Evolutionary conservation across 2,888 invertebrate genomes (phyloP).

Genomic region (Andrena fulva): DNA sequence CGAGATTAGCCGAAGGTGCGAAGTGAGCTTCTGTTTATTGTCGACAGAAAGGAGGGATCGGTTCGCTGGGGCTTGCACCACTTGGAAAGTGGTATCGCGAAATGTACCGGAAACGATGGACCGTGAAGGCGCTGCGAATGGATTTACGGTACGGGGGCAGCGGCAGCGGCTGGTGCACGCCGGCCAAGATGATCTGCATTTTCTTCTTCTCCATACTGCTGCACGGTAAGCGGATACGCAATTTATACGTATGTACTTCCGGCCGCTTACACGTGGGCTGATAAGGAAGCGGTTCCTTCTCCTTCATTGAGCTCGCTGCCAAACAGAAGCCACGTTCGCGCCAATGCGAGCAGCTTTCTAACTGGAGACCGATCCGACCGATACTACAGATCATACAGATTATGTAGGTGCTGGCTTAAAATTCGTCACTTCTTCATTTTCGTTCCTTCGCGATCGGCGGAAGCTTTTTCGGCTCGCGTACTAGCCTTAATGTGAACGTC

Average conservation of each 20-base stretch:
- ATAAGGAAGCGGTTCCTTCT: conserved; percentile 9
- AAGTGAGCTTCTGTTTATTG: conserved; percentile 53
- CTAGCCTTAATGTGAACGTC: too few species aligned
- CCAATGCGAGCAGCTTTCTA: neutral
- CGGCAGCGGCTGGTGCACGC: conserved; percentile 64
- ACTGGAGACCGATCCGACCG: neutral
- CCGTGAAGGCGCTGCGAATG: conserved; percentile 69
- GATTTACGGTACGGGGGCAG: conserved; percentile 70
- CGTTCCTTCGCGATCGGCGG: too few species aligned
- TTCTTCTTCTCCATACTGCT: conserved; percentile 75
- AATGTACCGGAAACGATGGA: conserved; percentile 79
- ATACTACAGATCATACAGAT: neutral
- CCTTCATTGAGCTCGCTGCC: neutral
- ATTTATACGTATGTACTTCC: conserved; percentile 10
- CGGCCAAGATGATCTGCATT: conserved; percentile 75
- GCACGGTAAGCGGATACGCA: conserved; percentile 73
- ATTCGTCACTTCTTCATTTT: neutral
- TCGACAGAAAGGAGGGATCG: conserved; percentile 40
- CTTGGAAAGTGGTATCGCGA: conserved; percentile 66
- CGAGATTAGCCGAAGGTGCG: conserved; percentile 14
- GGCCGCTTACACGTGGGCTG: neutral
- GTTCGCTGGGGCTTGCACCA: conserved; percentile 30
- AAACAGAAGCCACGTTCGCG: neutral
- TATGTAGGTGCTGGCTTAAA: neutral
- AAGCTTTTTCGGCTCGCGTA: too few species aligned